Evolutionary conservation across 2,797 vertebrate genomes (phyloP).

Genomic region (Leptodactylus fallax): DNA sequence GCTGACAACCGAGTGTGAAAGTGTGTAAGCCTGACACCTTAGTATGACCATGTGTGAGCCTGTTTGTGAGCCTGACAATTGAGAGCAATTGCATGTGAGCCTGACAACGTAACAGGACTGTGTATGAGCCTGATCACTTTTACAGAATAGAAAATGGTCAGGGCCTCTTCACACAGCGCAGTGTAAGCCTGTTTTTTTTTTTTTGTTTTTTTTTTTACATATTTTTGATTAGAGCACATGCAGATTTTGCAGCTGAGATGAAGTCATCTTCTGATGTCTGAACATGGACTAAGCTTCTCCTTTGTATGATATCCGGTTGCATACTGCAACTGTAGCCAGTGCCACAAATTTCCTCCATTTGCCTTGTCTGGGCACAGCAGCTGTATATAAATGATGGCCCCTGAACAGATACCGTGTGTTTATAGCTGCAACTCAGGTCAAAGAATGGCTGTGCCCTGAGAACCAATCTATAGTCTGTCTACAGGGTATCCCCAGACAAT

Average conservation of each 20-base stretch:
- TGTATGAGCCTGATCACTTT: neutral
- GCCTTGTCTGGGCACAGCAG: neutral
- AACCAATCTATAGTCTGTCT: conserved; percentile 30
- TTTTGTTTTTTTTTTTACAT: too few species aligned
- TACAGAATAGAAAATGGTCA: neutral
- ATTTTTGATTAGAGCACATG: neutral
- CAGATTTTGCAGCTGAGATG: neutral
- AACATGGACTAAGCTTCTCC: neutral
- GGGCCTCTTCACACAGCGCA: neutral
- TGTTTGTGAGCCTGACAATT: neutral
- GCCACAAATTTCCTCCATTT: neutral
- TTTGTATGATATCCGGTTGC: neutral
- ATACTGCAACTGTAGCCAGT: neutral
- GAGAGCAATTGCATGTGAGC: neutral
- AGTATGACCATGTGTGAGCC: neutral
- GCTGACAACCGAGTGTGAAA: neutral
- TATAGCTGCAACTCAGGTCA: neutral
- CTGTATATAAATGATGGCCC: neutral
- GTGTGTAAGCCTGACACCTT: neutral
- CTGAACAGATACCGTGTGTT: neutral
- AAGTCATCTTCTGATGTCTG: neutral
- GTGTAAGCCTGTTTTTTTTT: neutral
- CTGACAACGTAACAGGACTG: neutral
- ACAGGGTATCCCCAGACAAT: neutral
- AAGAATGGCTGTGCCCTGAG: neutral